Evolutionary conservation across 2,888 invertebrate genomes (phyloP), one percentile per base, ranked within the genome.

Genomic region (Calliphora vomitoria): DNA sequence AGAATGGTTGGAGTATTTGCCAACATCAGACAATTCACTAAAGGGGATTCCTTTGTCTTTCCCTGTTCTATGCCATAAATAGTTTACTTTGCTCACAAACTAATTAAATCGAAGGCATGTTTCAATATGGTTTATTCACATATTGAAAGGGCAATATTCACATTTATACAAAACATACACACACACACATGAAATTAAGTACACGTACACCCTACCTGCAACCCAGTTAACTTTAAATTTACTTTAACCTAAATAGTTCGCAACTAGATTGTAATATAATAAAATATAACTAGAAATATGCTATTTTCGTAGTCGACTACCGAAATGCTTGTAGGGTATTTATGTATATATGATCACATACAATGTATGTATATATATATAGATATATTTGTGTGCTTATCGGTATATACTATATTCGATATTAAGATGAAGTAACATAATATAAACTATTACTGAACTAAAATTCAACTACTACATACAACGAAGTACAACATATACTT

Each of bases 31-130:
- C 64, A 64, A 50, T 50, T 66, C 44, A 44, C 68, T 68, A 38
- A 44, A 58, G 58, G 41, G 55, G 4, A 68, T 79, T 68, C 55
- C 41, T 58, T 79, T 79, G 31, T 53, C 18, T 41, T 58, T 25
- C 62, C 31, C n/a, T 55, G 41, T 58, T 58, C 44, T 35, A 35
- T 62, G 60, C 25, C 78, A 38, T 58, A 79, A 79, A 79, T 79
- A 79, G 79, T 79, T 79, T 58, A 68, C 38, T 55, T 69, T 68
- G 31, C 41, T 69, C 38, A 66, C 66, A 78, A 68, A 55, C 66
- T 78, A 78, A 78, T 78, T 78, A 78, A 68, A 68, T 78, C 66
- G 78, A 78, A 78, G 53, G 55, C 55, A 78, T 64, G 74, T 68
- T 68, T 68, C 68, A 68, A 60, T 75, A 50, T 55, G 41, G 55